These are phyloP conservation scores for Sarcoramphus papa DNA, from an alignment of 2,797 vertebrate species.

Conservation along the genomic window DNA sequence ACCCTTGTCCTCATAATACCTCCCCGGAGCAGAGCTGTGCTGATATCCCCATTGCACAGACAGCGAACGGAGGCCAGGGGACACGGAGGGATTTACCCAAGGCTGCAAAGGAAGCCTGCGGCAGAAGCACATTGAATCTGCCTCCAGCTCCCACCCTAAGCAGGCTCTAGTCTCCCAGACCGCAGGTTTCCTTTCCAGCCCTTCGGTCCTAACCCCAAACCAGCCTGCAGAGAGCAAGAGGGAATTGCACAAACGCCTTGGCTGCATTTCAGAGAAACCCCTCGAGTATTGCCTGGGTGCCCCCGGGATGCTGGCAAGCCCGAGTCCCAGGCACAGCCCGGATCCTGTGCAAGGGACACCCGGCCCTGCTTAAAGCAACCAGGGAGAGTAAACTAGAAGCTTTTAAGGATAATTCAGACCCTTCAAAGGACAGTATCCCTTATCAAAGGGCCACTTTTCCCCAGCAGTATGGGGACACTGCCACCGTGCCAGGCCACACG, in stretches of 20 bases:
- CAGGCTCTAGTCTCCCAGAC: background rate
- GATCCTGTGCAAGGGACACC: background rate
- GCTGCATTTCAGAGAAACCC: background rate
- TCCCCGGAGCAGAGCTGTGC: fast-evolving
- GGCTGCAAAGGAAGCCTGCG: background rate
- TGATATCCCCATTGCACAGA: background rate
- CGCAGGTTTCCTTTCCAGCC: background rate
- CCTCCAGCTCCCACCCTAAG: background rate
- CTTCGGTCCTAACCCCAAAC: background rate
- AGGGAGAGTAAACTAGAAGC: background rate
- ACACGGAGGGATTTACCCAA: background rate
- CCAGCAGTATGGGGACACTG: background rate
- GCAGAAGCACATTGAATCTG: background rate
- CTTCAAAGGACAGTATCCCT: background rate
- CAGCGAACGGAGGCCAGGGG: fast-evolving
- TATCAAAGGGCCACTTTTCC: background rate
- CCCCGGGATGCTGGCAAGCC: fast-evolving
- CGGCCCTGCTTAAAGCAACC: background rate
- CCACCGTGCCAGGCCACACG: fast-evolving
- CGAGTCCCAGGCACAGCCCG: fast-evolving
- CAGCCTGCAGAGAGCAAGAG: background rate
- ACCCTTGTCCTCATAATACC: background rate
- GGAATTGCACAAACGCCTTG: background rate
- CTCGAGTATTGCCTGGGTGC: fast-evolving
- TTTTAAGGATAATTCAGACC: background rate